A percentile compares a stretch with the other conserved stretches of the same genome.
phyloP scores from a whole-genome alignment of 1,140 invertebrate species.

The Oryzaephilus surinamensis region DNA sequence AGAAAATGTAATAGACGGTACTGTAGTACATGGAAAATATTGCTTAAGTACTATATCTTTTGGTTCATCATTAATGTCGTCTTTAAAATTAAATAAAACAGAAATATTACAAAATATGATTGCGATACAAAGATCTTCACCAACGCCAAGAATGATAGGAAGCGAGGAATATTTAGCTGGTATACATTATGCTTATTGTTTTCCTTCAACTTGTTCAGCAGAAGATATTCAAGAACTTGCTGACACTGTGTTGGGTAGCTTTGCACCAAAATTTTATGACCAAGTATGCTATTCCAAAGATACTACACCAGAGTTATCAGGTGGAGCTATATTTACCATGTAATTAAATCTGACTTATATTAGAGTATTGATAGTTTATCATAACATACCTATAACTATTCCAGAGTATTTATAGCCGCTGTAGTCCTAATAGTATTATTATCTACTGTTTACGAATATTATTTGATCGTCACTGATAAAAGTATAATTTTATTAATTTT shows the following conservation, averaged over 20 bases:
- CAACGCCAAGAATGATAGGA: no score
- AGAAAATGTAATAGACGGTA: no score
- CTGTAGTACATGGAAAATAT: slow-evolving; percentile 10
- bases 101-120: no score
- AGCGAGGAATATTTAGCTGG: no score
- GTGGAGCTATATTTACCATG: background rate
- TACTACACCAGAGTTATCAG: background rate
- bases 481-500: slow-evolving; percentile 1
- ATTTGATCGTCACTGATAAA: background rate
- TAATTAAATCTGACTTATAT: background rate
- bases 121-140: no score
- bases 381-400: no score
- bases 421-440: background rate
- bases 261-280: slow-evolving; percentile 1
- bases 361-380: no score
- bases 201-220: slow-evolving; percentile 3
- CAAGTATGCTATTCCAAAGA: slow-evolving; percentile 2
- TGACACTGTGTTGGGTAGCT: no score
- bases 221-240: slow-evolving; percentile 3
- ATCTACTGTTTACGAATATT: slow-evolving; percentile 1
- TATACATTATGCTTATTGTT: background rate
- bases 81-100: no score
- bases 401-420: background rate
- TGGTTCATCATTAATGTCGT: no score
- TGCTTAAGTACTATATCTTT: slow-evolving; percentile 9